Conservation (phyloP, 2,888 invertebrate genomes). For the Druceiella hillmani region DNA sequence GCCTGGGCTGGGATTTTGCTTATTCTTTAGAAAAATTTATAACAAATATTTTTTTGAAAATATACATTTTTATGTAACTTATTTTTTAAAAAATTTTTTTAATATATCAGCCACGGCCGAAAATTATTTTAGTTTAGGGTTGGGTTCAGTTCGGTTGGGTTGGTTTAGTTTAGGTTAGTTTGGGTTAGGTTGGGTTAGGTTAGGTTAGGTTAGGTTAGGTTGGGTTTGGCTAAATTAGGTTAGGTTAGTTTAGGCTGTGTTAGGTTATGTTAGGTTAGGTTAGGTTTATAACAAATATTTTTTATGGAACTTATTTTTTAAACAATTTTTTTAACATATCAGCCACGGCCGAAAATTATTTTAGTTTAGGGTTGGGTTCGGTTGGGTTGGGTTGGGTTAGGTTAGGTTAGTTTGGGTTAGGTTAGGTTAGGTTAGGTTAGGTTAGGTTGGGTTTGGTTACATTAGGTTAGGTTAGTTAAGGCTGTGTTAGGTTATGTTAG, state of each 20-base stretch:
- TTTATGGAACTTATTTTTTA: too few species aligned
- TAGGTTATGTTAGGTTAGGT: constrained; percentile 12
- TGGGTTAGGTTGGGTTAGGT: constrained; percentile 14
- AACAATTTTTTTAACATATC: too few species aligned
- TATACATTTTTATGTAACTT: too few species aligned
- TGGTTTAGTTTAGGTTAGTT: constrained; percentile 14
- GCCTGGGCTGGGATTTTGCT: too few species aligned
- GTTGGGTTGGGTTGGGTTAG: constrained; percentile 12
- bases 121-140: too few species aligned
- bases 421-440: constrained; percentile 18
- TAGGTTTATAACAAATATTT: constrained; percentile 11
- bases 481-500: constrained; percentile 20
- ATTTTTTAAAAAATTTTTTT: too few species aligned
- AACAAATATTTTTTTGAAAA: too few species aligned
- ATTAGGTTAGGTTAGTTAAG: constrained; percentile 22
- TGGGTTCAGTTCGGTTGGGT: constrained; percentile 13
- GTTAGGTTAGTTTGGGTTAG: constrained; percentile 14
- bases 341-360: constrained; percentile 12
- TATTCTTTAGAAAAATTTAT: too few species aligned
- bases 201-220: constrained; percentile 14
- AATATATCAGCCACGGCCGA: too few species aligned
- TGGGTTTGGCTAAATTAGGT: constrained; percentile 13
- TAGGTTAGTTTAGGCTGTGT: constrained; percentile 11
- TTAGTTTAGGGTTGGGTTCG: constrained; percentile 16
- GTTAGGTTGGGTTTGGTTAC: constrained; percentile 20